These are phyloP conservation scores for Drosophila pallidifrons DNA, from an alignment of 1,140 invertebrate genomes.

Conservation along the genomic window DNA sequence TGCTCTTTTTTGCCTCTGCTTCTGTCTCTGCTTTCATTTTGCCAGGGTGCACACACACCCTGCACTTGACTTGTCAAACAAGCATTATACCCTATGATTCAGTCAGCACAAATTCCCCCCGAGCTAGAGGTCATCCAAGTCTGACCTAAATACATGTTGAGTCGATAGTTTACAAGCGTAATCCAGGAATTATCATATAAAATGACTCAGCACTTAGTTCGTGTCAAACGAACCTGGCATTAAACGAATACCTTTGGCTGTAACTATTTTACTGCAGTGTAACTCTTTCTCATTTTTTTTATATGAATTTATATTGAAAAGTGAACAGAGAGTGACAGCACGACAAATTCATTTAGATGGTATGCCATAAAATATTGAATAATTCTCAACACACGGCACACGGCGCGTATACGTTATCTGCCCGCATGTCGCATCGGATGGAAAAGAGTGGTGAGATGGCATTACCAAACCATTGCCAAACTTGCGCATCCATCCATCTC, in stretches of 20 bases:
- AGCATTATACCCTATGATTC: constrained; percentile 14
- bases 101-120: not conserved
- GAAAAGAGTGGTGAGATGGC: not conserved
- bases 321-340: constrained; percentile 16
- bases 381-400: constrained; percentile 17
- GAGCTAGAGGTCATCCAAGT: not conserved
- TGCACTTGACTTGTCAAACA: constrained; percentile 73
- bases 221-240: not conserved
- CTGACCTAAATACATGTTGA: not conserved
- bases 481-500: not conserved
- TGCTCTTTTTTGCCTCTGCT: constrained; percentile 36
- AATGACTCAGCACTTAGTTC: not conserved
- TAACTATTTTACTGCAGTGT: not conserved
- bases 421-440: constrained; percentile 25
- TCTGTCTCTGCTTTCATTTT: constrained; percentile 4
- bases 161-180: constrained; percentile 4
- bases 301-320: constrained; percentile 8
- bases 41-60: constrained; percentile 42
- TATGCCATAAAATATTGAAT: constrained; percentile 28
- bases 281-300: not conserved
- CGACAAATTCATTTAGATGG: constrained; percentile 69
- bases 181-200: constrained; percentile 2
- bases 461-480: too few relatives aligned
- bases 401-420: constrained; percentile 66
- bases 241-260: not conserved